phyloP scores from a whole-genome alignment of 2,888 invertebrate genomes.

The Cephus pygmeus region DNA sequence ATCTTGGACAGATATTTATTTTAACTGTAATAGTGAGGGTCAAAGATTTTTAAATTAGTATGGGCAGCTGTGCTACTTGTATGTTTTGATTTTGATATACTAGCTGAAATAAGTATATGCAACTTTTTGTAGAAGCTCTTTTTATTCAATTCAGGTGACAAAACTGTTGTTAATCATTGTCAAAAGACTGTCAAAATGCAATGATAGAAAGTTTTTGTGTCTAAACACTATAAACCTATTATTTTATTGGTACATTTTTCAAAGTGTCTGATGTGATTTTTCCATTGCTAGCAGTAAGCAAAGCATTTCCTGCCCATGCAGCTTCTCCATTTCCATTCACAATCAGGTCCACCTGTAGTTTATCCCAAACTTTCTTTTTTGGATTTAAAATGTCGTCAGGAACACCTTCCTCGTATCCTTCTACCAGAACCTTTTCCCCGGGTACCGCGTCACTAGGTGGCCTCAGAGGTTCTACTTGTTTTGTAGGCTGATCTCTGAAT shows the following conservation, averaged over 20 bases:
- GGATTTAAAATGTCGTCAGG: constrained; percentile 92
- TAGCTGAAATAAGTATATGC: not conserved
- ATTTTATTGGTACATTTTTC: constrained; percentile 87
- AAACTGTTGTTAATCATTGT: not conserved
- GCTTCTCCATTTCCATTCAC: constrained; percentile 79
- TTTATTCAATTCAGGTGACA: not conserved
- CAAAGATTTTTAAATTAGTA: not conserved
- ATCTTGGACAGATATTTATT: not conserved
- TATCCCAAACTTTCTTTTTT: constrained; percentile 97
- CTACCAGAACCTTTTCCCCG: constrained; percentile 86
- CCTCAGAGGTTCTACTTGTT: constrained; percentile 85
- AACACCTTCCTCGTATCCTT: constrained; percentile 81
- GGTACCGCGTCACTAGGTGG: constrained; percentile 81
- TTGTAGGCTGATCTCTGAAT: constrained; percentile 65
- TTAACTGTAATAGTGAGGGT: not conserved
- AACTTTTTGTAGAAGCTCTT: not conserved
- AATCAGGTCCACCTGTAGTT: constrained; percentile 83
- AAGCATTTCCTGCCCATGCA: constrained; percentile 86
- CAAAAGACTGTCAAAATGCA: not conserved
- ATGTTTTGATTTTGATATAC: not conserved
- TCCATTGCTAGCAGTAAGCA: constrained; percentile 81
- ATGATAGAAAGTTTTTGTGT: not conserved
- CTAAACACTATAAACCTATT: constrained; percentile 44
- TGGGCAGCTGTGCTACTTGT: not conserved
- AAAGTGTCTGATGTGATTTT: constrained; percentile 80